Conservation (phyloP, 2,888 invertebrate species). For the Euplagia quadripunctaria region DNA sequence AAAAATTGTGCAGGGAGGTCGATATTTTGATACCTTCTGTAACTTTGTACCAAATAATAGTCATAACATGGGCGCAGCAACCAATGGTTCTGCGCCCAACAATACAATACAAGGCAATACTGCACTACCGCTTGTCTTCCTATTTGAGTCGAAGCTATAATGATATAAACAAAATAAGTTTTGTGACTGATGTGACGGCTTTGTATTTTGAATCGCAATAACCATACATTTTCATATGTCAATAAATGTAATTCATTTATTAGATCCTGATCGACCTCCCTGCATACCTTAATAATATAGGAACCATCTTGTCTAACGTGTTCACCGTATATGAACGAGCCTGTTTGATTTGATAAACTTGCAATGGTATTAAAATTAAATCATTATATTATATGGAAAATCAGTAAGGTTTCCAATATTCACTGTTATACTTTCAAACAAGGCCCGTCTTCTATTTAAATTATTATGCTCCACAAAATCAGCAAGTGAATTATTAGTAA, state of each 20-base stretch:
- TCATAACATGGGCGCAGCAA: constrained; percentile 22
- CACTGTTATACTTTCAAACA: constrained; percentile 9
- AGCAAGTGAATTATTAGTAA: constrained; percentile 13
- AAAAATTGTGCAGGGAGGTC: constrained; percentile 17
- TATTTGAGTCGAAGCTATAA: constrained; percentile 22
- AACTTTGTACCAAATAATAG: constrained; percentile 21
- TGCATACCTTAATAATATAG: constrained; percentile 17
- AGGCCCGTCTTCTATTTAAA: neutral
- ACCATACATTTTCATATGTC: neutral
- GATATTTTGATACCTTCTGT: constrained; percentile 15
- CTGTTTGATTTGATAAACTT: constrained; percentile 17
- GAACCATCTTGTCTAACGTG: constrained; percentile 20
- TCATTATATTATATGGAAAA: constrained; percentile 14
- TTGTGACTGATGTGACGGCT: constrained; percentile 1
- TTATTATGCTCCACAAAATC: constrained; percentile 22
- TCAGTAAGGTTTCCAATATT: too few relatives aligned
- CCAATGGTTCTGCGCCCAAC: constrained; percentile 17
- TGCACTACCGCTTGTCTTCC: constrained; percentile 28
- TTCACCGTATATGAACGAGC: constrained; percentile 22
- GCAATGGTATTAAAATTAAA: constrained; percentile 14
- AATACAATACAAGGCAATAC: constrained; percentile 22
- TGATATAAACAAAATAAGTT: constrained; percentile 37
- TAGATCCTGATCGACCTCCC: too few relatives aligned
- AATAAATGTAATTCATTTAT: neutral
- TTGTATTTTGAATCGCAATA: neutral